phyloP scores from a whole-genome alignment of 2,888 invertebrate genomes.

The Netelia fuscicornis region DNA sequence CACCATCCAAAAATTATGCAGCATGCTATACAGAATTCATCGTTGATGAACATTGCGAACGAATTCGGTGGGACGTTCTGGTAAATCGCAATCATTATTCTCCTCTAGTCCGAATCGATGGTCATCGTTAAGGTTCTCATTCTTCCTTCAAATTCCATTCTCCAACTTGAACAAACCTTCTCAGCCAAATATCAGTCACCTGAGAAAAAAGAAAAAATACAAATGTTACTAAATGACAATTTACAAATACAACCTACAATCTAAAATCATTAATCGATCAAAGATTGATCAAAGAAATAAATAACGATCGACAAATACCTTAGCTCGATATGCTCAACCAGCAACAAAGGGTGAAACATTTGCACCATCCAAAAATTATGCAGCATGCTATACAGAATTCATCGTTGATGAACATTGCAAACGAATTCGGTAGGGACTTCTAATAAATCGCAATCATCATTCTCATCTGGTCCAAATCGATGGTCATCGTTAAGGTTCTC shows the following conservation, averaged over 20 bases:
- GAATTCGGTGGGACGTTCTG: not conserved
- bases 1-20: too few relatives aligned
- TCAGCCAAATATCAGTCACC: not conserved
- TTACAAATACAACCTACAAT: too few relatives aligned
- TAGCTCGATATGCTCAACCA: slow-evolving; percentile 39
- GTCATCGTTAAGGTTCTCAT: slow-evolving; percentile 68
- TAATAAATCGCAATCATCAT: too few relatives aligned
- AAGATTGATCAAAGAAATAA: not conserved
- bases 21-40: too few relatives aligned
- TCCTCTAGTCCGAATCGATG: slow-evolving; percentile 37
- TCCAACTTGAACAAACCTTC: not conserved
- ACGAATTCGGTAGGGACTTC: too few relatives aligned
- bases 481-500: slow-evolving; percentile 67
- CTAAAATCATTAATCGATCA: too few relatives aligned
- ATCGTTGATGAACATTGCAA: too few relatives aligned
- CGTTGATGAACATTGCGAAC: too few relatives aligned
- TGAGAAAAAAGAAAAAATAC: not conserved
- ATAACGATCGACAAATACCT: not conserved
- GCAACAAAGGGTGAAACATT: too few relatives aligned
- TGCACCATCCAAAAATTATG: too few relatives aligned
- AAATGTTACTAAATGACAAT: not conserved
- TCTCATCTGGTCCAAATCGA: slow-evolving; percentile 18
- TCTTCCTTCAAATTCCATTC: not conserved
- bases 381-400: too few relatives aligned
- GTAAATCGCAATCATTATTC: too few relatives aligned